Conservation (phyloP, 2,113 vertebrate genomes). For the Coreoperca whiteheadi region DNA sequence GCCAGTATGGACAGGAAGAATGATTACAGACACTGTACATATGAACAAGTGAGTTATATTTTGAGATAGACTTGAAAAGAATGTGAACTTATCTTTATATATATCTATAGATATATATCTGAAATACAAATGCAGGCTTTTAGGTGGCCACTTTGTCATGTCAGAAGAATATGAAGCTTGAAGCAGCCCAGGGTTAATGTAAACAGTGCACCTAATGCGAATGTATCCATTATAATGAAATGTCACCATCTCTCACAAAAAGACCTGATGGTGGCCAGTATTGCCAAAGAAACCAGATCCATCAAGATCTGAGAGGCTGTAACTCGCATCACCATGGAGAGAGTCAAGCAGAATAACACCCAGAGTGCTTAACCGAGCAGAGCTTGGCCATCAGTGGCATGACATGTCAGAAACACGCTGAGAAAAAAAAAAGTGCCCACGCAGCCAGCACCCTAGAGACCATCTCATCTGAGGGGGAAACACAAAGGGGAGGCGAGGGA, state of each 20-base stretch:
- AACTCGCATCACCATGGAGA: conserved; percentile 18
- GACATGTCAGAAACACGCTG: conserved; percentile 39
- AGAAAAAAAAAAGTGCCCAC: conserved; percentile 10
- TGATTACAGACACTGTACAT: too few relatives aligned
- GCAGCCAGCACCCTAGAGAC: conserved; percentile 40
- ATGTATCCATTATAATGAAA: conserved; percentile 3
- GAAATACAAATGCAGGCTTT: background rate
- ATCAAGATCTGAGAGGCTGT: background rate
- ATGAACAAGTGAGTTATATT: background rate
- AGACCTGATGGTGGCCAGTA: background rate
- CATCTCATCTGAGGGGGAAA: conserved; percentile 17
- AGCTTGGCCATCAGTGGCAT: conserved; percentile 23
- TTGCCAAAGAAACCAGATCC: background rate
- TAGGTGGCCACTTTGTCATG: background rate
- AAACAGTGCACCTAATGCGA: background rate
- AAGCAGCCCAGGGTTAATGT: background rate
- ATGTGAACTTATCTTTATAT: background rate
- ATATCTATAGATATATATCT: too few relatives aligned
- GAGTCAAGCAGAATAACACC: conserved; percentile 1
- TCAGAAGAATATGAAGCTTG: background rate
- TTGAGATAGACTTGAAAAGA: background rate
- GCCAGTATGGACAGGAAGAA: too few relatives aligned
- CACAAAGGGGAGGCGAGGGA: conserved; percentile 38
- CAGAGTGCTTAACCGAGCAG: conserved; percentile 10
- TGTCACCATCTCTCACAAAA: background rate